These are phyloP conservation scores for Heterotilapia buettikoferi DNA, from an alignment of 2,113 vertebrate species.

Conservation along the genomic window DNA sequence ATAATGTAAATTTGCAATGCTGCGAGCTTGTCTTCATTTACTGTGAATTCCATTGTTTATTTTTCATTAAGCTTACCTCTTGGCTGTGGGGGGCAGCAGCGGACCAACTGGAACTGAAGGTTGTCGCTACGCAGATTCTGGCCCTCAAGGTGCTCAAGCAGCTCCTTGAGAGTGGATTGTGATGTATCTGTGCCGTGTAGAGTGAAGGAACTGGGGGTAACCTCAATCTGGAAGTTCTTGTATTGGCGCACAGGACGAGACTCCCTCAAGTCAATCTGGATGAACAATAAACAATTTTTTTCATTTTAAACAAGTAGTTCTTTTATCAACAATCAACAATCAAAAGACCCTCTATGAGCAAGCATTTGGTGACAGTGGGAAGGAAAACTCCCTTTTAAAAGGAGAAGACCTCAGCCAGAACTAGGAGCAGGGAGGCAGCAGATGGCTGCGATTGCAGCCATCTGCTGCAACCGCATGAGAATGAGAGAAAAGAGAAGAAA, in stretches of 20 bases:
- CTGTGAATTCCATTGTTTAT: neutral
- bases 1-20: neutral
- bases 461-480: neutral
- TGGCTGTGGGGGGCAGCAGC: slow-evolving; percentile 92
- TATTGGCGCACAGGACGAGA: slow-evolving; percentile 74
- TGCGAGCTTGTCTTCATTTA: neutral
- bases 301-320: neutral
- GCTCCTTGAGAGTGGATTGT: slow-evolving; percentile 77
- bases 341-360: neutral
- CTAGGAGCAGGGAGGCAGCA: neutral
- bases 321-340: neutral
- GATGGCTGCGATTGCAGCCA: no score
- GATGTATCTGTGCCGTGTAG: slow-evolving; percentile 80
- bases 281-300: neutral
- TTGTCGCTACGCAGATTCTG: slow-evolving; percentile 90
- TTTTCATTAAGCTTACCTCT: slow-evolving; percentile 69
- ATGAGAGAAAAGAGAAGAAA: neutral
- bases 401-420: neutral
- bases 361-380: neutral
- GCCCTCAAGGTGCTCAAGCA: slow-evolving; percentile 88
- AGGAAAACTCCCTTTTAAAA: neutral
- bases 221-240: slow-evolving; percentile 96
- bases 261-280: slow-evolving; percentile 46
- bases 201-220: slow-evolving; percentile 72
- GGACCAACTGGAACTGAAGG: slow-evolving; percentile 86